phyloP scores from a whole-genome alignment of 1,140 invertebrate genomes.

The Drosophila ambigua region DNA sequence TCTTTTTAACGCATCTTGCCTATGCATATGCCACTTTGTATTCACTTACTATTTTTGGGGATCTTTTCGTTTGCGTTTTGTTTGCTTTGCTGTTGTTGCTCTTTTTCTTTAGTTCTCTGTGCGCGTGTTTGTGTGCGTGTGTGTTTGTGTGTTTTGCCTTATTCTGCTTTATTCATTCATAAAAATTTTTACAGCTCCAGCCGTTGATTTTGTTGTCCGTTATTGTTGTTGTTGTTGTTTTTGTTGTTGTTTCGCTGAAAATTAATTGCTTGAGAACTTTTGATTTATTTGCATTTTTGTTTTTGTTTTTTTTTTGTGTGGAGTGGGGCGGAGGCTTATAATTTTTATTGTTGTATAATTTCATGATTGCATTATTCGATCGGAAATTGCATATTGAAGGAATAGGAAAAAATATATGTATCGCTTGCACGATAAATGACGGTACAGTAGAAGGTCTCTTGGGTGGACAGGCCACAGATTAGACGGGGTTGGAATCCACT shows the following conservation, averaged over 20 bases:
- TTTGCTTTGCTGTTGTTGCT: slow-evolving; percentile 34
- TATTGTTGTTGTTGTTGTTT: background rate
- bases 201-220: slow-evolving; percentile 20
- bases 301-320: background rate
- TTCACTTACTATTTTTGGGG: slow-evolving; percentile 55
- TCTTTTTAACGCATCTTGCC: too few relatives aligned
- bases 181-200: slow-evolving; percentile 62
- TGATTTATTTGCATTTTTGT: slow-evolving; percentile 1
- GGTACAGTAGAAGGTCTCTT: too few relatives aligned
- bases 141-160: slow-evolving; percentile 27
- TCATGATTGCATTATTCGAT: too few relatives aligned
- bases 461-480: too few relatives aligned
- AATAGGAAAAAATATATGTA: too few relatives aligned
- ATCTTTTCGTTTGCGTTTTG: slow-evolving; percentile 45
- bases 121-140: slow-evolving; percentile 12
- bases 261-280: slow-evolving; percentile 47
- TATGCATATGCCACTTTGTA: slow-evolving; percentile 54
- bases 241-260: slow-evolving; percentile 47
- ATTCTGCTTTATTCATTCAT: slow-evolving; percentile 72
- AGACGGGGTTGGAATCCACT: too few relatives aligned
- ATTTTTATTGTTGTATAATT: too few relatives aligned
- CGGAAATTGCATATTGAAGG: too few relatives aligned
- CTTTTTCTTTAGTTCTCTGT: slow-evolving; percentile 32
- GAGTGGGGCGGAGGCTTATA: background rate
- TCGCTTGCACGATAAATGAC: background rate